A percentile compares a stretch with the other conserved stretches of the same genome.
phyloP scores from a whole-genome alignment of 2,113 vertebrate genomes.

The Oenanthe melanoleuca region DNA sequence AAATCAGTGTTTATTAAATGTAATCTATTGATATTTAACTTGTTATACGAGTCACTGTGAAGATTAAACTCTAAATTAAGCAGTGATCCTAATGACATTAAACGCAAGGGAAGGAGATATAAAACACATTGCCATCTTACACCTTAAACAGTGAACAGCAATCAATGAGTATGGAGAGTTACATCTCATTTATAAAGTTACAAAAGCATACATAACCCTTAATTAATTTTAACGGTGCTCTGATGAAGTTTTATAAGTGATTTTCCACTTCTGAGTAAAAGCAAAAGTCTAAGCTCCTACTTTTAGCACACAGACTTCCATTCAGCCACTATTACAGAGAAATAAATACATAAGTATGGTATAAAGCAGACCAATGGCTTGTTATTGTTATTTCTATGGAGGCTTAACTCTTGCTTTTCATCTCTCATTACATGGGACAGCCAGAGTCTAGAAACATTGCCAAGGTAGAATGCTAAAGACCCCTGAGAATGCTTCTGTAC shows the following conservation, averaged over 20 bases:
- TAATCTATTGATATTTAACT: conserved; percentile 33
- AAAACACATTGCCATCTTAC: neutral
- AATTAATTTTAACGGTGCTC: neutral
- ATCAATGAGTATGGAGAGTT: neutral
- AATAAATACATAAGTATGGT: neutral
- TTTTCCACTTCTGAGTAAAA: conserved; percentile 17
- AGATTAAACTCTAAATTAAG: conserved; percentile 45
- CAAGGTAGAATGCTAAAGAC: neutral
- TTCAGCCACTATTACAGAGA: conserved; percentile 25
- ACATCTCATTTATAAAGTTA: neutral
- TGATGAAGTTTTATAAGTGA: conserved; percentile 2
- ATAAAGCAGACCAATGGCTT: conserved; percentile 29
- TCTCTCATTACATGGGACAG: conserved; percentile 35
- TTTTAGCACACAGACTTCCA: neutral
- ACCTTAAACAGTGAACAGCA: neutral
- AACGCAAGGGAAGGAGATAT: neutral
- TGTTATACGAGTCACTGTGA: neutral
- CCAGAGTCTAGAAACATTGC: conserved; percentile 16
- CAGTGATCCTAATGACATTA: conserved; percentile 1
- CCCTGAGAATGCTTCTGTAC: neutral
- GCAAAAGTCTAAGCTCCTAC: neutral
- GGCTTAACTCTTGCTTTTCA: conserved; percentile 25
- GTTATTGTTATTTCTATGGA: conserved; percentile 5
- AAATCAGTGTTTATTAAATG: conserved; percentile 48
- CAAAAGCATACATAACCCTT: neutral